Base-by-base conservation (phyloP, 2,888 invertebrate genomes). In the Agrochola lychnidis region DNA sequence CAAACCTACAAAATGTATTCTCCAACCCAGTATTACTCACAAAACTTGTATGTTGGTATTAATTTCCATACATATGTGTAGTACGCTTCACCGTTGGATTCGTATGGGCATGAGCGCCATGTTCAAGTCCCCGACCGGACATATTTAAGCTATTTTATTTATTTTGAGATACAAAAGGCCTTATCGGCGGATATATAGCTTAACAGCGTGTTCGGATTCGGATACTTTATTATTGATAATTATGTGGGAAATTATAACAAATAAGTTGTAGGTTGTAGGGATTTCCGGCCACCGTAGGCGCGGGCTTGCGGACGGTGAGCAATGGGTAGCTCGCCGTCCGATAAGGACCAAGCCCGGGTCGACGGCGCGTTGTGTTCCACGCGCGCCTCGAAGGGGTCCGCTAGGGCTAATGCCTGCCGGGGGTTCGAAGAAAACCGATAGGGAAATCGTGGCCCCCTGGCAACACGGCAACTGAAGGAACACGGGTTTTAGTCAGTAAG, bases 111-210 rank as follows among this genome's bases (percentile, higher is more conserved):
- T 59, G 59, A 51, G 10, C 74, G 87, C 90, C 91, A 91, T 92
- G 90, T 93, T 92, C 90, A 92, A 91, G 93, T 90, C 93, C 94
- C 93, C 79, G 80, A 84, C 94, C 94, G 95, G 96, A 95, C 95
- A 94, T 95, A 96, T 95, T 95, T 95, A 95, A 94, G 94, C 94
- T 94, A 95, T 96, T 96, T 96, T 96, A 96, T 96, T 95, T 96
- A 96, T 96, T 96, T 95, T 94, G 93, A 94, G 95, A 96, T 95
- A 96, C 95, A 95, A 95, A 95, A 95, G 93, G 93, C 94, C 95
- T 96, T 96, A 96, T 96, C 96, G 91, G 92, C 92, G 94, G 95
- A 94, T 94, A 92, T 94, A 94, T 94, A 93, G 93, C 92, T 87
- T 87, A 79, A 83, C 78, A 36, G 51, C 16, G 66, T 84, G 94